Evolutionary conservation across 2,113 vertebrate genomes (phyloP).

Genomic region (Albula glossodonta): DNA sequence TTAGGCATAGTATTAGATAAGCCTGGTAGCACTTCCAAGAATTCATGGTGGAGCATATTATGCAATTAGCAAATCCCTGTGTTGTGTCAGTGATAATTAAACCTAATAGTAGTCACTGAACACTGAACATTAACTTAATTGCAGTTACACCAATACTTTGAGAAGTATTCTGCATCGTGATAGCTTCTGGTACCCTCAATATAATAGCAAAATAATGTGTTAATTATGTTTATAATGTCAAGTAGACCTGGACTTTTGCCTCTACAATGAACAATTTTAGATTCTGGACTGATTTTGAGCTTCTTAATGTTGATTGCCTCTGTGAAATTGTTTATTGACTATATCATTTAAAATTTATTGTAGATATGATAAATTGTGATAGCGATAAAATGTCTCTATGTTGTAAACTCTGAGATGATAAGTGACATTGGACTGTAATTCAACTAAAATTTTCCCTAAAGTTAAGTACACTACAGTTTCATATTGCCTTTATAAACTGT

Average conservation of each 20-base stretch:
- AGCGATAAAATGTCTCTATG: background rate
- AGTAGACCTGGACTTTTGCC: background rate
- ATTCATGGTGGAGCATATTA: background rate
- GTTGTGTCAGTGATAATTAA: background rate
- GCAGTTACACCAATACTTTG: background rate
- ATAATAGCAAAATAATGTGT: background rate
- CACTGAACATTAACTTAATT: background rate
- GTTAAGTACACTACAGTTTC: background rate
- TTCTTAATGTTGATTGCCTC: too few relatives aligned
- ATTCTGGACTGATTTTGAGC: too few relatives aligned
- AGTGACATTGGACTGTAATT: background rate
- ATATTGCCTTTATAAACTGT: background rate
- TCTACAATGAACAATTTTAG: background rate
- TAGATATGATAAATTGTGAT: background rate
- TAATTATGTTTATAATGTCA: background rate
- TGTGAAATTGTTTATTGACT: too few relatives aligned
- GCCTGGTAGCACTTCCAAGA: background rate
- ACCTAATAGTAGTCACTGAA: background rate
- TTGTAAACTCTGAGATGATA: background rate
- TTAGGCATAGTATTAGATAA: background rate
- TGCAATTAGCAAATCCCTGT: slow-evolving; percentile 1
- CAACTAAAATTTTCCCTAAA: background rate
- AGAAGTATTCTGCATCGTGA: background rate
- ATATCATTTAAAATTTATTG: too few relatives aligned
- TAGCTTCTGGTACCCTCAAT: background rate